These are phyloP conservation scores for Oryctes rhinoceros DNA, from an alignment of 1,140 invertebrate genomes.

Conservation along the genomic window DNA sequence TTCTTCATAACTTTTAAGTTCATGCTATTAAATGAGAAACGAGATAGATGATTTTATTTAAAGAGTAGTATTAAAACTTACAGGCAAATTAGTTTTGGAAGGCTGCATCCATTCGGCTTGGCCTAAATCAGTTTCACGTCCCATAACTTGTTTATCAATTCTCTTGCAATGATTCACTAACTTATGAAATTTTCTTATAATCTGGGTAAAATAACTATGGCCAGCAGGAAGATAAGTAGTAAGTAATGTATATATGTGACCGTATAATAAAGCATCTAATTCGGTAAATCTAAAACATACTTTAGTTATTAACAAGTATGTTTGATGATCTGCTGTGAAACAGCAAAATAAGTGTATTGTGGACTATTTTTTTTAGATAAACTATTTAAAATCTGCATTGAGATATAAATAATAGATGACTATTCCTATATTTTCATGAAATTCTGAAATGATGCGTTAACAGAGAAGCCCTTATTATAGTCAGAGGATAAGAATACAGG, in stretches of 20 bases:
- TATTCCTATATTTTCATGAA: neutral
- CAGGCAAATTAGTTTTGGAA: conserved; percentile 22
- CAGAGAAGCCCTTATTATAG: neutral
- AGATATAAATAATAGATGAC: too few relatives aligned
- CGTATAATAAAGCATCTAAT: conserved; percentile 92
- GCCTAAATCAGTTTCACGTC: conserved; percentile 50
- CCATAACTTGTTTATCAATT: conserved; percentile 70
- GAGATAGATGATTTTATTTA: conserved; percentile 1
- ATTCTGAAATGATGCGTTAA: too few relatives aligned
- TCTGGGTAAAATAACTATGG: conserved; percentile 50
- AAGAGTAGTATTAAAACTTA: conserved; percentile 3
- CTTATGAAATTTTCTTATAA: conserved; percentile 73
- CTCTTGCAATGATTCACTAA: conserved; percentile 74
- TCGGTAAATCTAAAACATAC: conserved; percentile 68
- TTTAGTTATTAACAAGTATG: neutral
- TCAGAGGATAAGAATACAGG: neutral
- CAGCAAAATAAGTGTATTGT: too few relatives aligned
- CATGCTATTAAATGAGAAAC: neutral
- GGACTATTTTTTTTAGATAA: too few relatives aligned
- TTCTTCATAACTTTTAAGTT: conserved; percentile 13
- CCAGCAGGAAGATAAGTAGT: conserved; percentile 81
- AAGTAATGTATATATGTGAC: conserved; percentile 89
- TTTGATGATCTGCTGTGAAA: neutral
- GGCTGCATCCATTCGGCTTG: neutral
- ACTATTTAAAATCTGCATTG: too few relatives aligned